A percentile compares a stretch with the other conserved stretches of the same genome.
Evolutionary conservation across 2,113 vertebrate genomes (phyloP).

Genomic region (Mellivora capensis): DNA sequence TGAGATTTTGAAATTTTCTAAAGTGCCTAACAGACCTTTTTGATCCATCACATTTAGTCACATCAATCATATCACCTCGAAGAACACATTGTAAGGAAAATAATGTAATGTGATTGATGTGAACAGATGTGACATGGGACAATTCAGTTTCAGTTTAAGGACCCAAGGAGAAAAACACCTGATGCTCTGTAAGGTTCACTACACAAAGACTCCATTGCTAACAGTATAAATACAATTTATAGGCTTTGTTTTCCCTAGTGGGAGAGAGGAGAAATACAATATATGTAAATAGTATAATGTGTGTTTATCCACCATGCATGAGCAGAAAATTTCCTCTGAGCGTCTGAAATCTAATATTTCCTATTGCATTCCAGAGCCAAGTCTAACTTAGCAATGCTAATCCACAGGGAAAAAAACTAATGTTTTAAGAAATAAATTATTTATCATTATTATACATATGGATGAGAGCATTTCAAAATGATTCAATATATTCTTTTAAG

Average conservation of each 20-base stretch:
- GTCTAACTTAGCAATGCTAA: slow-evolving; percentile 18
- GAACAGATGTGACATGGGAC: slow-evolving; percentile 43
- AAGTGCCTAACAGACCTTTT: slow-evolving; percentile 8
- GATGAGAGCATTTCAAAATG: slow-evolving; percentile 48
- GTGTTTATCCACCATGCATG: not conserved
- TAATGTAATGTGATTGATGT: slow-evolving; percentile 30
- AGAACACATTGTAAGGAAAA: slow-evolving; percentile 24
- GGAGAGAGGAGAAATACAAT: slow-evolving; percentile 21
- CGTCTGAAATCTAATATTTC: slow-evolving; percentile 46
- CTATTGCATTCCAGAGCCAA: not conserved
- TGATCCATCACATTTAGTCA: not conserved
- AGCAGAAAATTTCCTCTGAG: slow-evolving; percentile 14
- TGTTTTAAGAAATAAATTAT: slow-evolving; percentile 52
- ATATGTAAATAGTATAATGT: not conserved
- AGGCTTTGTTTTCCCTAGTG: not conserved
- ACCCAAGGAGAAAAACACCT: slow-evolving; percentile 52
- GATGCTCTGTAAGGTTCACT: slow-evolving; percentile 17
- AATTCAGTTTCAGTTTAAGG: slow-evolving; percentile 48
- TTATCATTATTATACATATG: slow-evolving; percentile 31
- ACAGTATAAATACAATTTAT: slow-evolving; percentile 9
- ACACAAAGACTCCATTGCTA: slow-evolving; percentile 19
- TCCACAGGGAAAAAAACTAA: not conserved
- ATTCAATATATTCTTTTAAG: slow-evolving; percentile 12
- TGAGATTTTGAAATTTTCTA: slow-evolving; percentile 22
- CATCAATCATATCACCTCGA: slow-evolving; percentile 38